These are phyloP conservation scores for Chymomyza fuscimana DNA, from an alignment of 2,888 invertebrate genomes.

Conservation along the genomic window DNA sequence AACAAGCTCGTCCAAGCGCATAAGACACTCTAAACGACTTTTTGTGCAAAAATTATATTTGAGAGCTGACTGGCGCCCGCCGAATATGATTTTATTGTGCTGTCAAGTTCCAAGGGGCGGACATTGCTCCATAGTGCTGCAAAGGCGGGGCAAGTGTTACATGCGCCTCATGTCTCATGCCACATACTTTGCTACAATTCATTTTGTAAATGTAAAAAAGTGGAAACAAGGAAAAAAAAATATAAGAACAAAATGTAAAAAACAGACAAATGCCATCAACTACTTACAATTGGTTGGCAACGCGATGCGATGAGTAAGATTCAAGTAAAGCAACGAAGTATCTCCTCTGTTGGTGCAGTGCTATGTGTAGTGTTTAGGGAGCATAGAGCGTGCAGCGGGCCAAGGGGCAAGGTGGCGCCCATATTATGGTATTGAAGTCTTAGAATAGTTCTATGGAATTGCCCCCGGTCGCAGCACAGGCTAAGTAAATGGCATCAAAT, in stretches of 20 bases:
- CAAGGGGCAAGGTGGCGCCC: constrained; percentile 21
- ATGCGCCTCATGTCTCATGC: constrained; percentile 38
- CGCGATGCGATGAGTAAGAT: neutral
- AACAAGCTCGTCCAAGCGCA: constrained; percentile 23
- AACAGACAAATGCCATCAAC: constrained; percentile 26
- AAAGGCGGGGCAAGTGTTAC: constrained; percentile 35
- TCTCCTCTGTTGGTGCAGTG: no score
- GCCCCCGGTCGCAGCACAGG: constrained; percentile 49
- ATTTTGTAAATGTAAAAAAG: constrained; percentile 76
- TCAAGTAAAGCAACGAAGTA: neutral
- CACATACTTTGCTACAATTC: constrained; percentile 56
- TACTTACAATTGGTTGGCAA: constrained; percentile 1
- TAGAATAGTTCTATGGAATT: constrained; percentile 63
- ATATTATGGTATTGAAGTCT: constrained; percentile 57
- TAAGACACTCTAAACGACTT: constrained; percentile 61
- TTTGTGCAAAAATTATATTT: constrained; percentile 68
- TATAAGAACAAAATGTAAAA: constrained; percentile 16
- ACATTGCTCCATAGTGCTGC: constrained; percentile 38
- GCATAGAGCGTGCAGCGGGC: neutral
- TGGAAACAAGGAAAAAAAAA: constrained; percentile 38
- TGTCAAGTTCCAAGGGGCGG: constrained; percentile 30
- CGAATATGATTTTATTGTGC: constrained; percentile 76
- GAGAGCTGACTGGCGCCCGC: constrained; percentile 78
- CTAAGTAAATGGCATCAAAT: constrained; percentile 72
- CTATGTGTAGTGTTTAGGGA: neutral